Conservation (phyloP, 2,888 invertebrate species). For the Sarcophaga rosellei region DNA sequence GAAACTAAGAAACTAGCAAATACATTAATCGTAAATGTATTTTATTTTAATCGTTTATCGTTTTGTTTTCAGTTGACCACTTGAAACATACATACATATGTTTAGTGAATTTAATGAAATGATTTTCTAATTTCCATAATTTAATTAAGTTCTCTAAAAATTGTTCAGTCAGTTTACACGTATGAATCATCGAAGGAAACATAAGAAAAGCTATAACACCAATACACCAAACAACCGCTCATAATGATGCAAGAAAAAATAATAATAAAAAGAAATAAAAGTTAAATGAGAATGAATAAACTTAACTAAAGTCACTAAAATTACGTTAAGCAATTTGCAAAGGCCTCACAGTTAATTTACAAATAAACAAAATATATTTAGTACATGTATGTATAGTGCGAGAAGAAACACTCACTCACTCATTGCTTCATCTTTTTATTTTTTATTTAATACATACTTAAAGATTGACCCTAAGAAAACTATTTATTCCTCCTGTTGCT, state of each 20-base stretch:
- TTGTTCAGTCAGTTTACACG: not conserved
- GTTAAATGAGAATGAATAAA: slow-evolving; percentile 17
- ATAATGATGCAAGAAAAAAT: slow-evolving; percentile 23
- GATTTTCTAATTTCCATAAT: too few species aligned
- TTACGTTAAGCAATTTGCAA: slow-evolving; percentile 57
- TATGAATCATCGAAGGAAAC: not conserved
- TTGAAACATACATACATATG: not conserved
- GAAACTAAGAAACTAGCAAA: not conserved
- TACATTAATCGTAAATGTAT: slow-evolving; percentile 7
- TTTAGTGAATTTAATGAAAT: too few species aligned
- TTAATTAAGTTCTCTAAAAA: too few species aligned
- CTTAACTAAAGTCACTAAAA: slow-evolving; percentile 65
- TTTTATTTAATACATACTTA: not conserved
- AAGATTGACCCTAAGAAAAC: not conserved
- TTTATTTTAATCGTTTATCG: not conserved
- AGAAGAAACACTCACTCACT: slow-evolving; percentile 1
- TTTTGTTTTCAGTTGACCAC: not conserved
- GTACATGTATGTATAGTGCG: not conserved
- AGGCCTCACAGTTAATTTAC: slow-evolving; percentile 39
- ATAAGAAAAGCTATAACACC: slow-evolving; percentile 54
- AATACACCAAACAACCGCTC: slow-evolving; percentile 46
- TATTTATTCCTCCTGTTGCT: not conserved
- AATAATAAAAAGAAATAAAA: slow-evolving; percentile 12
- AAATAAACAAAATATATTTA: not conserved
- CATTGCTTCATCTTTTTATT: not conserved